Base-by-base conservation (phyloP, 2,113 vertebrate species). In the Pygoscelis adeliae region DNA sequence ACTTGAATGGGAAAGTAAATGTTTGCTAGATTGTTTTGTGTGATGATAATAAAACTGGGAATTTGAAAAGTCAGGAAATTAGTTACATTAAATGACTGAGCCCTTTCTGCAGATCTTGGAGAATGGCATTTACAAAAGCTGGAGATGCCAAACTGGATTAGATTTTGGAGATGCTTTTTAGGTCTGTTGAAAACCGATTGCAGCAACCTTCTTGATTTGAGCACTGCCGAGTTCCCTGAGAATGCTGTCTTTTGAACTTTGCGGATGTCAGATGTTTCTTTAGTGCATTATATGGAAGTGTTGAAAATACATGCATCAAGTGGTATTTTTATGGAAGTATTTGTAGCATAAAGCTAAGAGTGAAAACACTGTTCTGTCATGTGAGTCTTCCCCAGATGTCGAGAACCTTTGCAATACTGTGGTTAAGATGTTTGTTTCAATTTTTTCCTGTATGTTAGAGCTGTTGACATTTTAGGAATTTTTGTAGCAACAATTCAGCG, bases 381-480 rank as follows among this genome's bases (percentile, higher is more conserved):
- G 20, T 89, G 34, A 19, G 5, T 62, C 52, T 86, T 83, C 34
- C 8, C 18, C 46, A 76, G 70, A 71, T 26, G 47, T 55, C 3
- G 8, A 79, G 73, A 95, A 66, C 69, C 47, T 85, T 82, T 89
- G 66, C 61, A 42, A 30, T 85, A 30, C 32, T 91, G 53, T 85
- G 77, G 77, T 95, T 70, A 85, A 73, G 46, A 73, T 93, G 76
- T 94, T 97, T 91, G 52, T 84, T 90, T 91, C 22, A 19, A 2
- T 52, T 73, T 92, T 85, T 90, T 77, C 56, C 46, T 44, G n/a
- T 83, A 22, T 73, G 17, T 65, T 82, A 87, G 52, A 53, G 21
- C 58, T 94, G 73, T 80, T 89, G 82, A 96, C 55, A 50, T 93
- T 93, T 89, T 71, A 73, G 87, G 81, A 96, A 94, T 97, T 91